A percentile compares a stretch with the other conserved stretches of the same genome.
Conservation (phyloP, 2,888 invertebrate genomes). For the Phaedon cochleariae region DNA sequence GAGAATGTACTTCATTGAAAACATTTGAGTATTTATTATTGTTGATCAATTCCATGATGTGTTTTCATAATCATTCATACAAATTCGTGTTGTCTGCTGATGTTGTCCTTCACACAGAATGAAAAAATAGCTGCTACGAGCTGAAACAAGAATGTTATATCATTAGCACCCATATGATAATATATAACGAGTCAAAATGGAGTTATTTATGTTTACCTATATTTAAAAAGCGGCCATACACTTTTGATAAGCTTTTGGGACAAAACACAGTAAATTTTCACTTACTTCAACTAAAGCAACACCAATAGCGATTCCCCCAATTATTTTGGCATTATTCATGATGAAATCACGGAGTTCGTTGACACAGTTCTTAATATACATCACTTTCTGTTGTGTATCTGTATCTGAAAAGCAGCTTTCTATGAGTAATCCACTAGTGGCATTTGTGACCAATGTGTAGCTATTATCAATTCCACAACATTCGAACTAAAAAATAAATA, state of each 20-base stretch:
- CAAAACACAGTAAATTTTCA: not conserved
- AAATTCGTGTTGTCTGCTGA: slow-evolving; percentile 5
- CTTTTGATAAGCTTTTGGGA: too few relatives aligned
- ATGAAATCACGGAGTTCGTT: not conserved
- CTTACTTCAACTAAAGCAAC: slow-evolving; percentile 18
- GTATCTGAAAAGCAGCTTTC: slow-evolving; percentile 7
- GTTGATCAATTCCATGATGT: too few relatives aligned
- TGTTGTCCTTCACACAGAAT: slow-evolving; percentile 4
- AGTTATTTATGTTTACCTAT: too few relatives aligned
- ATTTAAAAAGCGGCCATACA: too few relatives aligned
- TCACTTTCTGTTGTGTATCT: too few relatives aligned
- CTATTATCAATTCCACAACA: slow-evolving; percentile 12
- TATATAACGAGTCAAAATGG: not conserved
- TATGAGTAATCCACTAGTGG: not conserved
- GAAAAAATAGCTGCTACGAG: slow-evolving; percentile 6
- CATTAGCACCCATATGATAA: not conserved
- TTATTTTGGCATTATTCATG: not conserved
- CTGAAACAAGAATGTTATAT: not conserved
- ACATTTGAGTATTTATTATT: too few relatives aligned
- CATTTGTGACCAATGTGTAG: not conserved
- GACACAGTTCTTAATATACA: not conserved
- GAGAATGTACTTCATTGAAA: too few relatives aligned
- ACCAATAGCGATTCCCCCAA: slow-evolving; percentile 20
- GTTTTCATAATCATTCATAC: too few relatives aligned
- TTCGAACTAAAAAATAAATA: slow-evolving; percentile 25